Conservation (phyloP, 2,113 vertebrate species). For the Emydocephalus ijimae region DNA sequence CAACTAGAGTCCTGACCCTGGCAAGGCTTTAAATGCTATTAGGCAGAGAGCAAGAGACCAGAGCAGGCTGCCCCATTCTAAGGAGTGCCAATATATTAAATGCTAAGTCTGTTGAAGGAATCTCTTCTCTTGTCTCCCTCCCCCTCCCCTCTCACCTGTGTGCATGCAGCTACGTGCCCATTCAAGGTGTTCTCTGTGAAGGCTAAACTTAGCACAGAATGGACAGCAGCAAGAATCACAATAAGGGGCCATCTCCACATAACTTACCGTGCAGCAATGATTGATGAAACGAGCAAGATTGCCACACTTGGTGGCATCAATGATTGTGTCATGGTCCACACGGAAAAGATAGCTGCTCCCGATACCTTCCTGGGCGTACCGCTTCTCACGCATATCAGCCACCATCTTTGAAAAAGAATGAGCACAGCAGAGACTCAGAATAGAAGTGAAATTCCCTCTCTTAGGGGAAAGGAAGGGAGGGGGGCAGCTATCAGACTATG, state of each 20-base stretch:
- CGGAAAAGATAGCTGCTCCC: constrained; percentile 93
- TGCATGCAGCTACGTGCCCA: not conserved
- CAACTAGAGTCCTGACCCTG: too few relatives aligned
- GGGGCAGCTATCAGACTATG: not conserved
- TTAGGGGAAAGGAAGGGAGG: not conserved
- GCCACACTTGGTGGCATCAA: constrained; percentile 90
- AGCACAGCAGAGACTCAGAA: not conserved
- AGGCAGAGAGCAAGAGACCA: not conserved
- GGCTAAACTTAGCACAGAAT: not conserved
- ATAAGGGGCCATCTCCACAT: too few relatives aligned
- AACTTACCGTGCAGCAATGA: constrained; percentile 90
- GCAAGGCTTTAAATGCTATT: not conserved
- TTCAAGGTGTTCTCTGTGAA: not conserved
- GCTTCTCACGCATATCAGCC: constrained; percentile 90
- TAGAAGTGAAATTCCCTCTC: not conserved
- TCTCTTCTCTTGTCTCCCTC: too few relatives aligned
- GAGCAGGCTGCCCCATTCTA: not conserved
- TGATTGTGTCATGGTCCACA: constrained; percentile 93
- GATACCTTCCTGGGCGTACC: constrained; percentile 88
- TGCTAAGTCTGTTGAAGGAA: not conserved
- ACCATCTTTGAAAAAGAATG: constrained; percentile 75
- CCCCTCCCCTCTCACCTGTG: too few relatives aligned
- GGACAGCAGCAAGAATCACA: not conserved
- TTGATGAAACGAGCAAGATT: constrained; percentile 91
- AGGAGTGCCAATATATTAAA: not conserved